A percentile compares a stretch with the other conserved stretches of the same genome.
phyloP scores from a whole-genome alignment of 1,140 invertebrate genomes.

The Pachypsylla venusta region DNA sequence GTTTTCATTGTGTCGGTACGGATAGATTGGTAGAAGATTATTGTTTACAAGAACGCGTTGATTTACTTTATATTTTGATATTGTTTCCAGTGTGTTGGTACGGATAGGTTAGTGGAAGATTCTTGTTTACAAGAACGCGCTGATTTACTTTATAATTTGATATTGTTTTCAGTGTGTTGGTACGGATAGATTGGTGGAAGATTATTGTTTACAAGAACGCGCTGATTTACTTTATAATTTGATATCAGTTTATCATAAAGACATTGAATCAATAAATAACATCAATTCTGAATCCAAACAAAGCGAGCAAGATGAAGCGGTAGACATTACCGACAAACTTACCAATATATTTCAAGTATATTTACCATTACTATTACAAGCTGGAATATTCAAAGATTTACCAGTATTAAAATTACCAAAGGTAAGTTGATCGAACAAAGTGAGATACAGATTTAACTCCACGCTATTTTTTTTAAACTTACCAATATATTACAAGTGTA shows the following conservation, averaged over 20 bases:
- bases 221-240: slow-evolving; percentile 52
- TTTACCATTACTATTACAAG: slow-evolving; percentile 58
- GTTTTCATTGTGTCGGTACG: slow-evolving; percentile 57
- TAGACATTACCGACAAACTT: slow-evolving; percentile 55
- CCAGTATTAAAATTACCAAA: slow-evolving; percentile 61
- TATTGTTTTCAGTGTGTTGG: slow-evolving; percentile 48
- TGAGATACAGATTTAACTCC: too few relatives aligned
- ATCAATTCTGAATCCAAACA: slow-evolving; percentile 25
- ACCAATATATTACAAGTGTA: slow-evolving; percentile 72
- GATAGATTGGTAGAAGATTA: slow-evolving; percentile 67
- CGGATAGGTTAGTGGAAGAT: slow-evolving; percentile 67
- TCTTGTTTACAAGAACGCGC: slow-evolving; percentile 59
- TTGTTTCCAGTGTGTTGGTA: slow-evolving; percentile 52
- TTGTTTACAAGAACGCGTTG: slow-evolving; percentile 54
- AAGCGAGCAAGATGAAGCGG: slow-evolving; percentile 37
- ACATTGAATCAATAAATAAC: slow-evolving; percentile 46
- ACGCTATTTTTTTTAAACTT: too few relatives aligned
- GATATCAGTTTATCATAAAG: slow-evolving; percentile 59
- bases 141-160: slow-evolving; percentile 39
- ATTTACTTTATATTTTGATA: slow-evolving; percentile 42
- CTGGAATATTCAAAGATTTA: slow-evolving; percentile 59
- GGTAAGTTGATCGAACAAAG: too few relatives aligned
- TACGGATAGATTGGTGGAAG: slow-evolving; percentile 66
- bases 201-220: slow-evolving; percentile 58
- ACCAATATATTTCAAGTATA: slow-evolving; percentile 72